Evolutionary conservation across 2,113 vertebrate species (phyloP), one percentile per base, ranked within the genome.

Genomic region (Rousettus leschenaultii): DNA sequence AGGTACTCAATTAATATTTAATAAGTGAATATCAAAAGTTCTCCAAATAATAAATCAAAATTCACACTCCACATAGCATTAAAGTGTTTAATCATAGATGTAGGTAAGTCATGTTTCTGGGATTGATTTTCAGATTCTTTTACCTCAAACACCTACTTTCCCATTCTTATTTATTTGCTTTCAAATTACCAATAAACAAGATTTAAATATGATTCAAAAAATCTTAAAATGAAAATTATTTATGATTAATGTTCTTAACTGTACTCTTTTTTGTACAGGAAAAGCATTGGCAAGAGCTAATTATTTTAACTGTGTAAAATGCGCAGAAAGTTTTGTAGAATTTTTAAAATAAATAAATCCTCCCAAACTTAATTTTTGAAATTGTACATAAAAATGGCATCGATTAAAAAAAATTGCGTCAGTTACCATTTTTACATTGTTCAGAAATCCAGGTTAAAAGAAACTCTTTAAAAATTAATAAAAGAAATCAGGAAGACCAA

Each of bases 201-300:
- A 87, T 85, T 28, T 88, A 66, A 87, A 14, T 89, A 40, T 74
- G 38, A 57, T n/a, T 73, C 10, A 53, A 83, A 66, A 83, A 92
- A 86, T 78, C 9, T 73, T 71, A 84, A 88, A 78, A 61, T 87
- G 48, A 92, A 92, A 91, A 35, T 51, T 95, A 85, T 51, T 92
- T 84, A 85, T 71, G 19, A 91, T 43, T 68, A 71, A 48, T 40
- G 26, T 70, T 65, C 57, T 78, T 75, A 61, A 84, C 26, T 92
- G 7, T 43, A 71, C 13, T 86, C 35, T 70, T 68, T 88, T 94
- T 75, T 79, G 59, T 68, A 63, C 6, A 92, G 85, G 18, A 59
- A 79, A 86, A 78, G 43, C 71, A 65, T 28, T 30, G n/a, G 9
- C 12, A 87, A 59, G n/a, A 53, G 66, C 53, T 83, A 61, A 94